Percentiles rank a stretch among this genome's conserved stretches.
Evolutionary conservation across 53 echinoderm and acorn worm genomes (phyloP).

Genomic region (Temnopleurus reevesii): DNA sequence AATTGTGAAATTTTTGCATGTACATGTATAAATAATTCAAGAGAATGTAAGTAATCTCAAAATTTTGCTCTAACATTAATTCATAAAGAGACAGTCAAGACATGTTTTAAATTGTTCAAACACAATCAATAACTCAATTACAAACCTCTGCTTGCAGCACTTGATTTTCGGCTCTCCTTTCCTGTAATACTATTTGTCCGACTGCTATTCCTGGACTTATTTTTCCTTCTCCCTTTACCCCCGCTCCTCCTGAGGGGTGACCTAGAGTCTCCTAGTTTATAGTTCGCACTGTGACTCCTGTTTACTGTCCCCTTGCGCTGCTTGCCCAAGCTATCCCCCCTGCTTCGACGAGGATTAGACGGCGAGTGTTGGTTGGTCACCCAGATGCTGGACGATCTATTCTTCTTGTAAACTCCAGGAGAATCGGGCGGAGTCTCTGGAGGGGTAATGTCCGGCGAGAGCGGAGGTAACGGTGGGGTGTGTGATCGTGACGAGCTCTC

Average conservation of each 20-base stretch:
- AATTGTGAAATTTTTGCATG: too few species aligned
- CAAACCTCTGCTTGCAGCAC: constrained; percentile 61
- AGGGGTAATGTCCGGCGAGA: constrained; percentile 90
- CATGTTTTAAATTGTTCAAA: too few species aligned
- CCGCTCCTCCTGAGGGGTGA: constrained; percentile 56
- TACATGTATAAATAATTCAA: too few species aligned
- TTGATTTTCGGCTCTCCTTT: constrained; percentile 62
- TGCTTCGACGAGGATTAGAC: not conserved
- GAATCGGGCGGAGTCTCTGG: constrained; percentile 66
- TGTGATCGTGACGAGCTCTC: constrained; percentile 83
- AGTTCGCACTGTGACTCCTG: constrained; percentile 52
- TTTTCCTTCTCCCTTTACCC: constrained; percentile 70
- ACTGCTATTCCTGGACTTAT: constrained; percentile 43
- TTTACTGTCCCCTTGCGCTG: constrained; percentile 50
- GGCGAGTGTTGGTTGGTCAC: constrained; percentile 39
- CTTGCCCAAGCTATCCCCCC: constrained; percentile 10
- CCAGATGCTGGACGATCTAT: constrained; percentile 52
- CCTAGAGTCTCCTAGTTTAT: constrained; percentile 63
- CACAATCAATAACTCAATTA: too few species aligned
- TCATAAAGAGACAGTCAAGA: too few species aligned
- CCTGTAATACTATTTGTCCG: constrained; percentile 30
- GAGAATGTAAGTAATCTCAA: too few species aligned
- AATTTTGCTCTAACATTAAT: too few species aligned
- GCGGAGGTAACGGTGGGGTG: constrained; percentile 84
- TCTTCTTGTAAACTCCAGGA: constrained; percentile 52